Evolutionary conservation across 2,113 vertebrate species (phyloP).

Genomic region (Apodemus speciosus): DNA sequence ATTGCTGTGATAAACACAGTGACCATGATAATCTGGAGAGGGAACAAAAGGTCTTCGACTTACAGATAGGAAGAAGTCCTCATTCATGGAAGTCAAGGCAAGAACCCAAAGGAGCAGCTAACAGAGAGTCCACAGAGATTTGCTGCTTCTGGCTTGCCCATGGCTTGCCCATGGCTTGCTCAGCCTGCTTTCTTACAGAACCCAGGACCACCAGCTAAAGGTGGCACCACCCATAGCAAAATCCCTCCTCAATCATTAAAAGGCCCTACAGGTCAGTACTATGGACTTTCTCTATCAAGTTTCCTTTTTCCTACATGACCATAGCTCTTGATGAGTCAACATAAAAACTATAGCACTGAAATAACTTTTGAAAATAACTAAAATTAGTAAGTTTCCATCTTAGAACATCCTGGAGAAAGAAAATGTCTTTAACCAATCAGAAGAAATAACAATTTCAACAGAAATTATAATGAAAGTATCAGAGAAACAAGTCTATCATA

Average conservation of each 20-base stretch:
- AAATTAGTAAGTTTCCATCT: background rate
- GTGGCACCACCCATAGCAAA: background rate
- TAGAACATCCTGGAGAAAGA: background rate
- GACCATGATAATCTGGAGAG: background rate
- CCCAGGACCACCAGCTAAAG: background rate
- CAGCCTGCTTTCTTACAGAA: background rate
- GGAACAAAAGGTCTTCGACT: background rate
- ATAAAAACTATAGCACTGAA: background rate
- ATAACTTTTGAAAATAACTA: background rate
- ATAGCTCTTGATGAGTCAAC: background rate
- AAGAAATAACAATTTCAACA: background rate
- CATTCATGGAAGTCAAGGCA: background rate
- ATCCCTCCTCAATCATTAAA: background rate
- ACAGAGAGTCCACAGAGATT: background rate
- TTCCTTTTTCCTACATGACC: background rate
- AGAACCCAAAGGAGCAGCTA: background rate
- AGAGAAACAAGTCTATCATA: background rate
- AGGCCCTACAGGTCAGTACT: background rate
- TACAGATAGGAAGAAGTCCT: background rate
- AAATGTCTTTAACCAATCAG: background rate
- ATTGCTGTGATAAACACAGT: background rate
- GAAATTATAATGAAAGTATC: background rate
- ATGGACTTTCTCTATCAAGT: background rate
- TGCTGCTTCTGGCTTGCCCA: background rate
- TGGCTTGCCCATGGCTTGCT: background rate